Base-by-base conservation (phyloP, 2,797 vertebrate species). In the Australoheros facetus region DNA sequence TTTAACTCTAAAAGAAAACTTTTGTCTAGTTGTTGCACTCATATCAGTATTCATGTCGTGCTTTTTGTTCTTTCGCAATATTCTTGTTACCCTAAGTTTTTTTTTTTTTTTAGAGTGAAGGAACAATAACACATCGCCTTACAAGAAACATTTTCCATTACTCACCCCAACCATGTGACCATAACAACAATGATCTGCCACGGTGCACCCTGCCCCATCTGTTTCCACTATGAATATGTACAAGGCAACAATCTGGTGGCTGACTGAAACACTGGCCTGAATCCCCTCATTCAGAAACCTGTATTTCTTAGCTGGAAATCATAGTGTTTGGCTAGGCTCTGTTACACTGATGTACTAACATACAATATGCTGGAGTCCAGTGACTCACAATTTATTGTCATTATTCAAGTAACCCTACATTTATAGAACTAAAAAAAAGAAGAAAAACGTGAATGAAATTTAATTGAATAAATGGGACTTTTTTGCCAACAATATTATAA, bases 201-300 rank as follows among this genome's bases (percentile, higher is more conserved):
- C 82, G 32, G 57, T 62, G 77, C 78, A 80, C 78, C 82, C 79
- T 75, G 72, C 73, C 82, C 86, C 90, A 93, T 93, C 90, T 92
- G 91, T 88, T 93, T 90, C 80, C 79, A 88, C 83, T 76, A 72
- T 17, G 48, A 55, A 72, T 39, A 57, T 11, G 39, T 85, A 80
- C 86, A 89, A 77, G 79, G 64, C 72, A 87, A 77, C 76, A 83
- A 85, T 82, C 83, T 83, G 82, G 81, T 79, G 69, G 78, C 85
- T 82, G 77, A 75, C 76, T 82, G 73, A 92, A 88, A 87, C 76
- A 66, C 77, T 76, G 75, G 83, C 70, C 78, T 56, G 64, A 79
- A 64, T 81, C 81, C 77, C 77, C 62, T 71, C 62, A 79, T 75
- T 55, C 78, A 74, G 42, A 82, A 90, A 92, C 82, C 77, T 83